Base-by-base conservation (phyloP, 2,113 vertebrate genomes). In the Leucopternis melanops region DNA sequence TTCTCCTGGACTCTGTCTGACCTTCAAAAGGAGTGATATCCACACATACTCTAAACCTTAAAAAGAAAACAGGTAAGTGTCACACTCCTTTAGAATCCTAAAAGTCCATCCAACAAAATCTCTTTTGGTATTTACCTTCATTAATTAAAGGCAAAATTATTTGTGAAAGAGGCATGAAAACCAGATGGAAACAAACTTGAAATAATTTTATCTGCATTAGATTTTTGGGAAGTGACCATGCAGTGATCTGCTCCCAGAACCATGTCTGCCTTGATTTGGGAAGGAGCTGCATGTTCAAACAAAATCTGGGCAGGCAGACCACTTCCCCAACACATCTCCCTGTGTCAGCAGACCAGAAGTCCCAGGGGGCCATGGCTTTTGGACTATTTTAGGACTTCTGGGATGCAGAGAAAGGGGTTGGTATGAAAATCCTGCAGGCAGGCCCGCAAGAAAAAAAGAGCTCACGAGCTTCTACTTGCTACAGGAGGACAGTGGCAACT, bases 321-420 rank as follows among this genome's bases (percentile, higher is more conserved):
- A 0, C 45, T 50, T 49, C 11, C 45, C 6, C n/a, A 52, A 1
- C 32, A 62, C 15, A 29, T 36, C 3, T 5, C 14, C 15, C 27
- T 13, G 29, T 34, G 34, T 49, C n/a, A 86, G 36, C 72, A 86
- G 34, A 27, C 18, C 21, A 36, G 20, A 23, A 29, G 13, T 40
- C 44, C 55, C 62, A 63, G 25, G 6, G 77, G 34, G n/a, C 7
- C 25, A n/a, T 13, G 0, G 0, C 3, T 69, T 81, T 12, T 40
- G 8, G 21, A 31, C 44, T 63, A 25, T 49, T 80, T 86, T 65
- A 80, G 58, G 32, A 29, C 34, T 82, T 85, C 8, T 2, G 5
- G 42, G 38, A 69, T 40, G 32, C 27, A 70, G 54, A 67, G 27
- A 26, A 73, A 50, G 8, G 10, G 10, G 3, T 14, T 81, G 13